phyloP scores from a whole-genome alignment of 2,113 vertebrate genomes.

The Falcunculus frontatus region DNA sequence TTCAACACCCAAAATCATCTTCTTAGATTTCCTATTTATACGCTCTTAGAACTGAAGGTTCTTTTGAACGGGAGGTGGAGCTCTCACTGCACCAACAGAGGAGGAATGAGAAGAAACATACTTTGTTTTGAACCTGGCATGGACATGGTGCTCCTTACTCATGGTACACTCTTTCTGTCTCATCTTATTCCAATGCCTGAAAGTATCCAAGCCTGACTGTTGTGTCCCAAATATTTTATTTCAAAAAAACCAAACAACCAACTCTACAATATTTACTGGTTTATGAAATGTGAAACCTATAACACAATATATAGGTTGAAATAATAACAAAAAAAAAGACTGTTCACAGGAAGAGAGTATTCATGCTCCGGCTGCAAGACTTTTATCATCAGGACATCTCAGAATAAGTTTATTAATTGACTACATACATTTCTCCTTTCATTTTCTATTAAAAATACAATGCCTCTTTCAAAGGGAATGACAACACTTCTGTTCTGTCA shows the following conservation, averaged over 20 bases:
- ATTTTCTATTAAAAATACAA: not conserved
- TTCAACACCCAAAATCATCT: not conserved
- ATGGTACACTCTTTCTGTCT: not conserved
- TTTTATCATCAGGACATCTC: not conserved
- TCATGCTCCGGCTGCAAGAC: not conserved
- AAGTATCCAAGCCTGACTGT: not conserved
- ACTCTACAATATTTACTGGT: not conserved
- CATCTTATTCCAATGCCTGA: not conserved
- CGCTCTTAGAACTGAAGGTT: accelerated
- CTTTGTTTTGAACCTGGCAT: not conserved
- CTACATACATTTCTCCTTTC: not conserved
- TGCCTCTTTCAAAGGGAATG: not conserved
- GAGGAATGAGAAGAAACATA: not conserved
- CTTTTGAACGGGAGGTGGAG: slow-evolving; percentile 18
- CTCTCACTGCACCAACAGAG: not conserved
- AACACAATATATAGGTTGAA: not conserved
- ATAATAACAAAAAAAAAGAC: not conserved
- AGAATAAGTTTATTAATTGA: not conserved
- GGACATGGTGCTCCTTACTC: not conserved
- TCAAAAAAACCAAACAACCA: not conserved
- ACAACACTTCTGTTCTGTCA: not conserved
- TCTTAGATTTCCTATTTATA: not conserved
- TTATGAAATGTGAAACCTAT: not conserved
- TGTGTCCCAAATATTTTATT: not conserved
- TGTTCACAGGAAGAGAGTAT: not conserved